Percentiles rank a stretch among this genome's conserved stretches.
Conservation (phyloP, 2,888 invertebrate genomes). For the Brachycybe producta region DNA sequence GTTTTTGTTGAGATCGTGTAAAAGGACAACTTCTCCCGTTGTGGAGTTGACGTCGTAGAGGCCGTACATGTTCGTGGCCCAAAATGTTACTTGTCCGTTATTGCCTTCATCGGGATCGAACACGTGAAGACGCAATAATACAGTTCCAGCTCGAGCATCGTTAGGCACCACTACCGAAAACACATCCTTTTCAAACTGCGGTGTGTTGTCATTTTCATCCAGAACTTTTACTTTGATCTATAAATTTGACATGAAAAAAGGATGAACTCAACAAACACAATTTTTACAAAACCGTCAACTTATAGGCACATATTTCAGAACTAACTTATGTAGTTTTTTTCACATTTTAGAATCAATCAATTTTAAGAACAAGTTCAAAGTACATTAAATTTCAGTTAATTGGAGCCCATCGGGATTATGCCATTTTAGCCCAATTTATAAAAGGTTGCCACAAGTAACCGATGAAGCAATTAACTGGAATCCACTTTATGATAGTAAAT, state of each 20-base stretch:
- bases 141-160: conserved; percentile 25
- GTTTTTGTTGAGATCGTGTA: conserved; percentile 14
- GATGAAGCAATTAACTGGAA: too few species aligned
- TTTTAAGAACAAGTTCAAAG: too few species aligned
- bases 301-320: too few species aligned
- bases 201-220: conserved; percentile 28
- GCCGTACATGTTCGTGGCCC: conserved; percentile 28
- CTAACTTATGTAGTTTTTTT: too few species aligned
- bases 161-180: conserved; percentile 26
- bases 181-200: conserved; percentile 26
- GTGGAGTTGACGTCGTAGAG: conserved; percentile 27
- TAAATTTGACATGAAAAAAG: too few species aligned
- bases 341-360: too few species aligned
- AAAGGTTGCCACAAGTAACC: too few species aligned
- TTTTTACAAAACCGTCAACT: background rate
- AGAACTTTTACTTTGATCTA: conserved; percentile 21
- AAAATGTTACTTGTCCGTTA: conserved; percentile 28
- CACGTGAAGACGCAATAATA: conserved; percentile 26
- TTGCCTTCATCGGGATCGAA: conserved; percentile 27
- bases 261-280: too few species aligned
- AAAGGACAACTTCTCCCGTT: conserved; percentile 25
- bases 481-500: too few species aligned
- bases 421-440: too few species aligned
- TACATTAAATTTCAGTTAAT: too few species aligned
- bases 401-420: too few species aligned